phyloP scores from a whole-genome alignment of 2,797 vertebrate genomes.

The Helarctos malayanus region DNA sequence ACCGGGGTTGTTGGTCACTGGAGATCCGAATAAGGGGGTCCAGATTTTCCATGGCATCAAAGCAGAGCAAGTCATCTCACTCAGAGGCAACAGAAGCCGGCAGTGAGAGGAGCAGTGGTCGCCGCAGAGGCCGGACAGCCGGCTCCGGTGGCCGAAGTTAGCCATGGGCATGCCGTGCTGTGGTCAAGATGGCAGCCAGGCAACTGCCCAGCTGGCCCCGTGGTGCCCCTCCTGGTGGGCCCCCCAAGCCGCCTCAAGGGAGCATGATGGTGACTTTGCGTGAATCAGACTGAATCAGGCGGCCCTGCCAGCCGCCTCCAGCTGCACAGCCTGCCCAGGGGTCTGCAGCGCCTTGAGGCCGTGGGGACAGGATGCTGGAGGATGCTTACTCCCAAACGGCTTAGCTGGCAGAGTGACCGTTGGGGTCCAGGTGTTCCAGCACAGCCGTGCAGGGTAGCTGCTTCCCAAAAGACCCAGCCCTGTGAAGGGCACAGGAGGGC shows the following conservation, averaged over 20 bases:
- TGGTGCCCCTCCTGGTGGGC: neutral
- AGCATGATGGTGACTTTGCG: neutral
- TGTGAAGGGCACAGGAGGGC: neutral
- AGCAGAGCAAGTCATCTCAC: neutral
- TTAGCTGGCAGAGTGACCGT: neutral
- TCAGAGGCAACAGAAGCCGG: neutral
- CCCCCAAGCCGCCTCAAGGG: too few species aligned
- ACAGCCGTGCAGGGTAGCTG: neutral
- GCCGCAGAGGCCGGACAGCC: fast-evolving
- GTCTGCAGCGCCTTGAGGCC: neutral
- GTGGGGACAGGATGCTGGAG: fast-evolving
- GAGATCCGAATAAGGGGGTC: neutral
- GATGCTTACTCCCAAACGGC: neutral
- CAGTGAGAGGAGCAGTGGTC: neutral
- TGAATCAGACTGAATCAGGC: neutral
- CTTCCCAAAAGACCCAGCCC: fast-evolving
- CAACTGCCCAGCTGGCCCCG: neutral
- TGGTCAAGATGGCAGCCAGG: neutral
- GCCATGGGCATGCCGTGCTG: too few species aligned
- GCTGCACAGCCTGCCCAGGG: neutral
- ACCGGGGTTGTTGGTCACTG: neutral
- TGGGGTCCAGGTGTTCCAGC: neutral
- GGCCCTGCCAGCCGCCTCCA: neutral
- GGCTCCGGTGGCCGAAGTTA: neutral
- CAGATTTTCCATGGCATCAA: neutral